Evolutionary conservation across 2,888 invertebrate genomes (phyloP), one percentile per base, ranked within the genome.

Genomic region (Erannis defoliaria): DNA sequence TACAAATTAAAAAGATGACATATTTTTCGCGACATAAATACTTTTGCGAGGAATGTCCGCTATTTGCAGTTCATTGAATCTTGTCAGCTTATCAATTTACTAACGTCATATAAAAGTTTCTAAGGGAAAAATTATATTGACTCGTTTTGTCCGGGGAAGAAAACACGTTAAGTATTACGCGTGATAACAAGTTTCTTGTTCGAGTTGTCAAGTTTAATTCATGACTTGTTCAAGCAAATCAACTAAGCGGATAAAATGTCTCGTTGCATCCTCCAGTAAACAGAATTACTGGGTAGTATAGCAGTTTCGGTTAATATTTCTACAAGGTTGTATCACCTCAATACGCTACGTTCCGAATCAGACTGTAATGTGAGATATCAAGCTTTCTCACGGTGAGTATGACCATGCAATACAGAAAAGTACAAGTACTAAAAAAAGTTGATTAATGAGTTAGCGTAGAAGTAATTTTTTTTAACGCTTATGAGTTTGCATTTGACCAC

Each of bases 1-100:
- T 66, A 70, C 54, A 73, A 77, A 77, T 74, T 72, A 75, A 77
- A 76, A 76, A 71, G 66, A 62, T 70, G 68, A 69, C 70, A 71
- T 72, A 70, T 72, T 74, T 71, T 71, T 66, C 64, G 57, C 59
- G 66, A 56, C 68, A 70, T 72, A 71, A 67, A 68, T 68, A 64
- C 61, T 62, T 67, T 46, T 18, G 35, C 51, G 54, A 62, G 64
- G 65, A 68, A 68, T 67, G 63, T 54, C 60, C 68, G 70, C 67
- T 66, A 61, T 68, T 68, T 51, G 53, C 67, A 64, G 65, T 68
- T 67, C 68, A 66, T 66, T 70, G 66, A 68, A 63, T 63, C 58
- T 66, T 66, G 68, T 64, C 66, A 65, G 66, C 59, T 70, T 75
- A 66, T 71, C 66, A 70, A 74, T 63, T 59, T 61, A 66, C 70